phyloP scores from a whole-genome alignment of 2,113 vertebrate species.

The Porphyrio hochstetteri region DNA sequence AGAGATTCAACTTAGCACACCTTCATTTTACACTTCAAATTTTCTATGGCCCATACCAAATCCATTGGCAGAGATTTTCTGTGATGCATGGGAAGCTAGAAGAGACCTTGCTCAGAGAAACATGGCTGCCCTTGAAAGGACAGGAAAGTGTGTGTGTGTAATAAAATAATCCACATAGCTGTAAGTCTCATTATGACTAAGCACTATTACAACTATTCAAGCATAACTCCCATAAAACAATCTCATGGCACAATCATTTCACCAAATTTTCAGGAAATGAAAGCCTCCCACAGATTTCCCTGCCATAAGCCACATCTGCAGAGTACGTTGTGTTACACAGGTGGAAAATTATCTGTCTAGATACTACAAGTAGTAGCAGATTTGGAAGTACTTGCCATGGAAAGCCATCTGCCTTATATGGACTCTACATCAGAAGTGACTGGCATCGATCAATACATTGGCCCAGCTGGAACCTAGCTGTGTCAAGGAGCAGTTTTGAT shows the following conservation, averaged over 20 bases:
- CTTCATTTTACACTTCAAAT: not conserved
- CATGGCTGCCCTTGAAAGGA: not conserved
- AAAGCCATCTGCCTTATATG: not conserved
- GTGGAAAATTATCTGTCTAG: accelerated
- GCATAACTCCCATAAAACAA: not conserved
- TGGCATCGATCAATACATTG: constrained; percentile 25
- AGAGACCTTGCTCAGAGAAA: not conserved
- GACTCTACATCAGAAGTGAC: not conserved
- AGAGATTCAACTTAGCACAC: not conserved
- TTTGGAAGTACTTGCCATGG: constrained; percentile 3
- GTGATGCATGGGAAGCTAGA: not conserved
- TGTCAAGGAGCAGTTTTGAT: not conserved
- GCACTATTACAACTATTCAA: not conserved
- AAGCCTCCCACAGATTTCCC: not conserved
- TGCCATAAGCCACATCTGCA: constrained; percentile 4
- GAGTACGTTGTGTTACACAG: not conserved
- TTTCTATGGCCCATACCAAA: not conserved
- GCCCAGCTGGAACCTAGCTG: not conserved
- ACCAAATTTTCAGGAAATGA: constrained; percentile 27
- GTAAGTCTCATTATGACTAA: not conserved
- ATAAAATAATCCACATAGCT: not conserved
- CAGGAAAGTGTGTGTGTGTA: not conserved
- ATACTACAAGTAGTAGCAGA: not conserved
- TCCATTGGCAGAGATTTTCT: not conserved
- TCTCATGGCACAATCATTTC: not conserved